These are phyloP conservation scores for Triplophysa rosa DNA, from an alignment of 2,113 vertebrate species.

Conservation along the genomic window DNA sequence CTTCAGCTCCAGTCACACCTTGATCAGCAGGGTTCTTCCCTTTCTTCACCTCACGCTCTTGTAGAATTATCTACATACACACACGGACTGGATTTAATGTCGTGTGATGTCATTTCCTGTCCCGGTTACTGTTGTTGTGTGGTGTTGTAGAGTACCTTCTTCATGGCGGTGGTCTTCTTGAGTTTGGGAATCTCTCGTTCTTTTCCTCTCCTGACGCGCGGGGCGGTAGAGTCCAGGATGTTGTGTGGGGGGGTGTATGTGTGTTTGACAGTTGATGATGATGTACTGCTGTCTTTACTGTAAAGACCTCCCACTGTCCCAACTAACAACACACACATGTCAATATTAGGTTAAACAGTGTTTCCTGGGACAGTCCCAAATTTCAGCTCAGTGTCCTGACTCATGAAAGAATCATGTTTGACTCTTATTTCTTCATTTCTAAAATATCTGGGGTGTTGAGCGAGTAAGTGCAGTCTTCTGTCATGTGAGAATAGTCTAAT, in stretches of 20 bases:
- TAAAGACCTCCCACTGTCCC: constrained; percentile 11
- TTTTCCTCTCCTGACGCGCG: constrained; percentile 91
- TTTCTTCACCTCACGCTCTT: constrained; percentile 97
- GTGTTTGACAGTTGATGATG: constrained; percentile 63
- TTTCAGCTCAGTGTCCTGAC: too few species aligned
- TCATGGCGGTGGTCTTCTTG: constrained; percentile 95
- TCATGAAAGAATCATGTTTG: too few species aligned
- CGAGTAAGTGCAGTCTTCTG: too few species aligned
- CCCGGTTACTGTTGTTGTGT: neutral
- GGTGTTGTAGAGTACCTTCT: constrained; percentile 80
- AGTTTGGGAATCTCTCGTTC: constrained; percentile 94
- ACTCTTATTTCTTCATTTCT: too few species aligned
- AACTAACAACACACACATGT: constrained; percentile 45
- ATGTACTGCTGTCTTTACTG: neutral
- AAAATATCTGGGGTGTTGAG: too few species aligned
- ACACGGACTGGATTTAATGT: neutral
- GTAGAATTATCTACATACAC: constrained; percentile 88
- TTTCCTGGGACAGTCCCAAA: too few species aligned
- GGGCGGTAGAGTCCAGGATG: constrained; percentile 85
- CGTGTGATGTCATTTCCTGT: constrained; percentile 20
- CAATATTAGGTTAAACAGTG: constrained; percentile 4
- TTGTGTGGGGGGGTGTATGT: constrained; percentile 81
- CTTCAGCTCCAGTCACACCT: constrained; percentile 79
- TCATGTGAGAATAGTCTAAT: too few species aligned
- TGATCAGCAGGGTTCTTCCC: constrained; percentile 84